phyloP scores from a whole-genome alignment of 92 coral and sea anemone species.

The Zoanthus sociatus region DNA sequence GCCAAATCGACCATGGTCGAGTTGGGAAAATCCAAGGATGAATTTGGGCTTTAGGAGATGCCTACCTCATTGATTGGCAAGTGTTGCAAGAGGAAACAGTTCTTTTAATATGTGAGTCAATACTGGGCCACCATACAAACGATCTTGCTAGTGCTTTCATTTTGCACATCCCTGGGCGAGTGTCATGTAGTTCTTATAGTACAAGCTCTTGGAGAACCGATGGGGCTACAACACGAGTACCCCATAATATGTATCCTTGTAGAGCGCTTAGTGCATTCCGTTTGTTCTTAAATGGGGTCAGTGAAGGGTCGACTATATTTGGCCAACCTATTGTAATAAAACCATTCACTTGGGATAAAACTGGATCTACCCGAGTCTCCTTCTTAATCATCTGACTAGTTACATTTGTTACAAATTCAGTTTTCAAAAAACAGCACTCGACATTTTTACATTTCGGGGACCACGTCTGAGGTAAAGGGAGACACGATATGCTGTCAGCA shows the following conservation, averaged over 20 bases:
- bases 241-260: slow-evolving; percentile 64
- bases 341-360: slow-evolving; percentile 48
- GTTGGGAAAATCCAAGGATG: slow-evolving; percentile 69
- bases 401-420: slow-evolving; percentile 59
- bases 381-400: slow-evolving; percentile 66
- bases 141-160: slow-evolving; percentile 57
- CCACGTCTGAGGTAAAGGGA: too few relatives aligned
- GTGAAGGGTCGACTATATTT: background rate
- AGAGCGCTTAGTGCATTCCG: slow-evolving; percentile 48
- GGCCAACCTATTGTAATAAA: slow-evolving; percentile 46
- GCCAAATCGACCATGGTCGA: slow-evolving; percentile 59
- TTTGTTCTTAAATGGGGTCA: slow-evolving; percentile 42
- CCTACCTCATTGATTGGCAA: slow-evolving; percentile 51
- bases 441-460: slow-evolving; percentile 60
- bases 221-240: slow-evolving; percentile 52
- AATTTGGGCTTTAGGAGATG: slow-evolving; percentile 58
- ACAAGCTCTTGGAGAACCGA: slow-evolving; percentile 40
- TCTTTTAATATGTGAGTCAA: slow-evolving; percentile 38
- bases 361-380: slow-evolving; percentile 68
- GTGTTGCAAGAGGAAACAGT: too few relatives aligned
- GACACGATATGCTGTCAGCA: too few relatives aligned
- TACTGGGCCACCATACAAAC: slow-evolving; percentile 57
- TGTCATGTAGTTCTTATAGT: slow-evolving; percentile 58
- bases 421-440: slow-evolving; percentile 66
- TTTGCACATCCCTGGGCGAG: slow-evolving; percentile 60